These are phyloP conservation scores for Sitobion miscanthi DNA, from an alignment of 1,140 invertebrate species.

Conservation along the genomic window DNA sequence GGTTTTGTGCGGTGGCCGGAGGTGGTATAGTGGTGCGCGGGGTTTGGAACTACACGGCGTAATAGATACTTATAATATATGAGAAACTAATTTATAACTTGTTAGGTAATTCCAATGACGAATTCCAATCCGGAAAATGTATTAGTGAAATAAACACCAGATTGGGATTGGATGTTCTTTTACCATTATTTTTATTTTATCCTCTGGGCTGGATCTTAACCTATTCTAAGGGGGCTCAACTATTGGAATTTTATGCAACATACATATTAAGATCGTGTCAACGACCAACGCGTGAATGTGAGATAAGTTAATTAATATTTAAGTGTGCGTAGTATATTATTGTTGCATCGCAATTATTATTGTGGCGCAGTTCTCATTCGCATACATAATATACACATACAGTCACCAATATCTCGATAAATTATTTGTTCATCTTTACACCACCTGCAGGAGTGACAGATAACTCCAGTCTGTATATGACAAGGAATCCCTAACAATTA, in stretches of 20 bases:
- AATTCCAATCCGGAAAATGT: neutral
- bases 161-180: neutral
- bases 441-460: too few species aligned
- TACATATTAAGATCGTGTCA: neutral
- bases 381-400: neutral
- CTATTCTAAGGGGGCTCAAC: neutral
- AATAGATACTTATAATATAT: neutral
- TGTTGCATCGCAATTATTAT: neutral
- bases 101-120: neutral
- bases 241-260: too few species aligned
- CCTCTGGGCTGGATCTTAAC: neutral
- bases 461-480: too few species aligned
- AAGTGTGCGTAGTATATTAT: neutral
- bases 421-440: too few species aligned
- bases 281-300: neutral
- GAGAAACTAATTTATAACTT: neutral
- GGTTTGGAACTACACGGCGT: neutral
- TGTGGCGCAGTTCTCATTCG: neutral
- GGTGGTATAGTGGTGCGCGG: neutral
- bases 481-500: too few species aligned
- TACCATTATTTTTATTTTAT: neutral
- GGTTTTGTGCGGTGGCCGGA: too few species aligned
- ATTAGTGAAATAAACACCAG: neutral
- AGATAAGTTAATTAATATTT: neutral
- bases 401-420: too few species aligned